These are phyloP conservation scores for Orchestes rusci DNA, from an alignment of 2,888 invertebrate species.

Conservation along the genomic window DNA sequence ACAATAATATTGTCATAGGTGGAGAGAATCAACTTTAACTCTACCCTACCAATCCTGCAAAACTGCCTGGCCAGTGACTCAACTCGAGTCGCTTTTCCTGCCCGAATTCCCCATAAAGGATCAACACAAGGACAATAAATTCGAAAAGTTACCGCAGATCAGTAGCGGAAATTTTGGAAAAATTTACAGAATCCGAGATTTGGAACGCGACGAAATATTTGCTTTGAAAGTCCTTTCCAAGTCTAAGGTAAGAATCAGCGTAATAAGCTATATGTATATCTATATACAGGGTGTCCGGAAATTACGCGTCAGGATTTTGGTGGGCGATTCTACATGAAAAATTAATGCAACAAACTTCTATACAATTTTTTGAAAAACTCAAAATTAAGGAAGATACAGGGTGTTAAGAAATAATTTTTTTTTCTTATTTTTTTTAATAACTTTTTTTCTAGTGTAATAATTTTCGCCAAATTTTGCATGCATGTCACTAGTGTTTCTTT, in stretches of 20 bases:
- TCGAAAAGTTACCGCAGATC: constrained; percentile 62
- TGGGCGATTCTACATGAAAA: too few relatives aligned
- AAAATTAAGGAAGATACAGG: too few relatives aligned
- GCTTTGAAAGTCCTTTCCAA: constrained; percentile 83
- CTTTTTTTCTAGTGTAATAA: too few relatives aligned
- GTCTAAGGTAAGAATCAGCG: constrained; percentile 53
- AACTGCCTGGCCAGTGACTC: constrained; percentile 77
- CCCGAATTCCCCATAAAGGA: constrained; percentile 77
- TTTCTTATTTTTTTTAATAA: too few relatives aligned
- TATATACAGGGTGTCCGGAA: not conserved
- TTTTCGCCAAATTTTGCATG: too few relatives aligned
- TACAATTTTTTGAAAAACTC: too few relatives aligned
- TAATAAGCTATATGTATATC: not conserved
- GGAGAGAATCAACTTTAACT: constrained; percentile 58
- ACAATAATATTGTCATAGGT: too few relatives aligned
- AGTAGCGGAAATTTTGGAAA: constrained; percentile 88
- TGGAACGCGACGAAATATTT: constrained; percentile 58
- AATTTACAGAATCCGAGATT: constrained; percentile 72
- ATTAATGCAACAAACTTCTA: too few relatives aligned
- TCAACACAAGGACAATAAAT: constrained; percentile 53
- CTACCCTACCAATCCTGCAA: constrained; percentile 54
- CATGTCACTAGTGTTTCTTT: too few relatives aligned
- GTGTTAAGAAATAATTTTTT: too few relatives aligned
- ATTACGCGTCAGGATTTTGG: too few relatives aligned
- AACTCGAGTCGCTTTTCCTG: constrained; percentile 76